Percentiles rank a stretch among this genome's conserved stretches.
Evolutionary conservation across 1,140 invertebrate species (phyloP).

Genomic region (Ladona fulva): DNA sequence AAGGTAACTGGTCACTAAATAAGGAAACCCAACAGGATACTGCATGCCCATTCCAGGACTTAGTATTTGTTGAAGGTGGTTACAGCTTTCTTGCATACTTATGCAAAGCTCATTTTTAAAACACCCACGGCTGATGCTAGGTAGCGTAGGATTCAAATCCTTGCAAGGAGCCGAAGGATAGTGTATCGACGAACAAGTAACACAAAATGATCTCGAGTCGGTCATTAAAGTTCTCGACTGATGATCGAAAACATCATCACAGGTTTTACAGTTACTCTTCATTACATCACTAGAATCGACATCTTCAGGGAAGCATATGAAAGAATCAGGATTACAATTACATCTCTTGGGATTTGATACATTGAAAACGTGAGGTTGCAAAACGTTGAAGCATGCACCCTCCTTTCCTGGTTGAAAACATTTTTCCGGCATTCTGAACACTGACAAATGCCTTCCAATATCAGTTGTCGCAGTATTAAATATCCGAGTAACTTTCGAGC

Average conservation of each 20-base stretch:
- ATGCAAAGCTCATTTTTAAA: conserved; percentile 3
- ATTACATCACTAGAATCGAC: background rate
- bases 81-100: background rate
- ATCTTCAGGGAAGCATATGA: background rate
- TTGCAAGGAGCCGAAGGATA: background rate
- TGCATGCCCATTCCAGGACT: background rate
- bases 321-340: background rate
- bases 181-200: background rate
- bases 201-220: background rate
- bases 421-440: background rate
- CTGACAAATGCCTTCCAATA: background rate
- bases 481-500: background rate
- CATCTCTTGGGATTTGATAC: background rate
- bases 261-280: background rate
- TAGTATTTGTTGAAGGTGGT: background rate
- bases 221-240: background rate
- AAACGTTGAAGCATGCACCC: background rate
- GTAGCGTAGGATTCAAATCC: background rate
- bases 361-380: background rate
- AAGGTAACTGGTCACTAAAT: background rate
- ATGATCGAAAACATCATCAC: background rate
- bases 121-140: background rate
- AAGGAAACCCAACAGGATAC: background rate
- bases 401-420: background rate
- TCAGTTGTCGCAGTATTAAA: background rate